Evolutionary conservation across 2,888 invertebrate species (phyloP), one percentile per base, ranked within the genome.

Genomic region (Acleris holmiana): DNA sequence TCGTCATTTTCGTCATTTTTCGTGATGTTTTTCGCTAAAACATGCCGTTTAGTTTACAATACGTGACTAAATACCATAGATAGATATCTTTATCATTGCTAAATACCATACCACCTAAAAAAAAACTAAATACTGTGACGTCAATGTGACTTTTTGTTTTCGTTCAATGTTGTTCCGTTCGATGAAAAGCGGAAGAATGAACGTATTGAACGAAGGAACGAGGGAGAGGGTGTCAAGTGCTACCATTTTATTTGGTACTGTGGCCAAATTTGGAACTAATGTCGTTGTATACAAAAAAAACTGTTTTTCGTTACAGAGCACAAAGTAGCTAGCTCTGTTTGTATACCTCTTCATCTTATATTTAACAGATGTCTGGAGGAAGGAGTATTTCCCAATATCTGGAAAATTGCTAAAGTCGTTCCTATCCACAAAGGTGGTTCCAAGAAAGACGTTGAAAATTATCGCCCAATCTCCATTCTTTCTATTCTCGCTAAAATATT

Each of bases 1-100:
- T 89, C n/a, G 87, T 80, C 69, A 90, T 84, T 85, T 89, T 90
- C 19, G 89, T 84, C 88, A 89, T 88, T 74, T 2, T 35, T 35
- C 35, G 35, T 13, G 35, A 13, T 35, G 35, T 35, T 35, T 35
- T 25, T 25, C 21, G 19, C 51, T 13, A 51, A 35, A 4, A 13
- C 23, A 29, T 15, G 35, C 35, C 2, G 35, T 21, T 18, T 2
- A 18, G 23, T 72, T 72, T 74, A 55, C 69, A 76, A 67, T 71
- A 49, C 15, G 5, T n/a, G 25, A 21, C 19, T n/a, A 18, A 35
- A 21, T 15, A 48, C 4, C n/a, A n/a, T n/a, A n/a, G n/a, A n/a
- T n/a, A n/a, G n/a, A n/a, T n/a, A n/a, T n/a, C n/a, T n/a, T n/a
- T n/a, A n/a, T n/a, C n/a, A n/a, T n/a, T n/a, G n/a, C n/a, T n/a